These are phyloP conservation scores for Coecobrya sp. DNA, from an alignment of 2,888 invertebrate species.

Conservation along the genomic window DNA sequence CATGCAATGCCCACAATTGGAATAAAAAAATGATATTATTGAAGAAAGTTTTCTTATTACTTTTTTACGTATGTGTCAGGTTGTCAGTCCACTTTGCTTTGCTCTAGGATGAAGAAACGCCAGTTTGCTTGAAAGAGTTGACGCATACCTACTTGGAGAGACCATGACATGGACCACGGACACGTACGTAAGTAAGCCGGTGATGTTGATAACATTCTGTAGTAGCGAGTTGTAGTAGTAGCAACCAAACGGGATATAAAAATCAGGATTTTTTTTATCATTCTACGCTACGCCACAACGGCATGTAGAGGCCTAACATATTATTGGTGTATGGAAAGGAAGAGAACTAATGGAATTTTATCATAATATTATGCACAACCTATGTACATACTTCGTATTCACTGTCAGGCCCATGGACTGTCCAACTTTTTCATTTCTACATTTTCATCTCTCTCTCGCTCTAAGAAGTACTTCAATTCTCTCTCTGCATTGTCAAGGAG, in stretches of 20 bases:
- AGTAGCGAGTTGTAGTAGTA: background rate
- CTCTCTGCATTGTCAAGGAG: background rate
- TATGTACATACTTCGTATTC: background rate
- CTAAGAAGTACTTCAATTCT: background rate
- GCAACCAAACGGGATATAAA: slow-evolving; percentile 1
- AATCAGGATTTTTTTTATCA: slow-evolving; percentile 19
- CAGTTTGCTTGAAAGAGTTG: slow-evolving; percentile 16
- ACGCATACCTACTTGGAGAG: background rate
- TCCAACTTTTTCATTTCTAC: slow-evolving; percentile 22
- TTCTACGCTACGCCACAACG: background rate
- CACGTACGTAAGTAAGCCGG: slow-evolving; percentile 19
- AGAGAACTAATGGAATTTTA: slow-evolving; percentile 42
- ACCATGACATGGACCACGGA: slow-evolving; percentile 49
- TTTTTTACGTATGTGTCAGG: slow-evolving; percentile 53
- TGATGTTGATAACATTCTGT: background rate
- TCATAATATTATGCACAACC: slow-evolving; percentile 25
- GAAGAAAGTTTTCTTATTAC: slow-evolving; percentile 34
- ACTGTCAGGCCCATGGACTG: slow-evolving; percentile 13
- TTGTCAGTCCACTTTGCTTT: slow-evolving; percentile 62
- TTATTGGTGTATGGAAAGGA: slow-evolving; percentile 2
- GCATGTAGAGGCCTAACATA: background rate
- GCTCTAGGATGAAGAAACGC: slow-evolving; percentile 33
- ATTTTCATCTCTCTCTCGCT: background rate
- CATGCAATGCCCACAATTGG: slow-evolving; percentile 21
- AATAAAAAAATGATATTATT: slow-evolving; percentile 16